Percentiles rank a stretch among this genome's conserved stretches.
Evolutionary conservation across 2,888 invertebrate genomes (phyloP).

Genomic region (Mythimna loreyi): DNA sequence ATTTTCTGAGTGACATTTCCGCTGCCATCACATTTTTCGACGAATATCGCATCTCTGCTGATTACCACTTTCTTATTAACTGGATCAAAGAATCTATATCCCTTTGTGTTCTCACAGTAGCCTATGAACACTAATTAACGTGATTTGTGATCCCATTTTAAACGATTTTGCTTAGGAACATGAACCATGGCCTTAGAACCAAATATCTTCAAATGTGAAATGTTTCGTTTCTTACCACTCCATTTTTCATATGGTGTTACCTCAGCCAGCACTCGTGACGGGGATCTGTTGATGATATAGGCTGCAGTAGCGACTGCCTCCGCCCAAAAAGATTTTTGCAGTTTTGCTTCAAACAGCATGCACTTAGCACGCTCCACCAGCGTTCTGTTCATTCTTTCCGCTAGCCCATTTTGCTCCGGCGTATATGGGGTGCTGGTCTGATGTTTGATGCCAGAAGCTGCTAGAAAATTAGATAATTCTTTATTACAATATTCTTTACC

Average conservation of each 20-base stretch:
- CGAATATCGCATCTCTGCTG: not conserved
- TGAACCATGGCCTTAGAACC: slow-evolving; percentile 10
- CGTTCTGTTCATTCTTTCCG: slow-evolving; percentile 2
- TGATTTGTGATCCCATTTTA: no score
- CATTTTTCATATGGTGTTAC: slow-evolving; percentile 8
- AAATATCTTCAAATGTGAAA: slow-evolving; percentile 22
- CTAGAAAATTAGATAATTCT: not conserved
- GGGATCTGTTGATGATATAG: slow-evolving; percentile 3
- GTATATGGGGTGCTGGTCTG: slow-evolving; percentile 1
- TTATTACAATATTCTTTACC: no score
- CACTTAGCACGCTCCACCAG: slow-evolving; percentile 11
- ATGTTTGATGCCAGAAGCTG: slow-evolving; percentile 10
- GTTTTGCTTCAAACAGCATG: slow-evolving; percentile 16
- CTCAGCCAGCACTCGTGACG: not conserved
- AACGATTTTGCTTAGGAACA: no score
- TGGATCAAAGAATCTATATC: slow-evolving; percentile 1
- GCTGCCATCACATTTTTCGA: not conserved
- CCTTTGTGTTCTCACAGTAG: not conserved
- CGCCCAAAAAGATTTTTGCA: not conserved
- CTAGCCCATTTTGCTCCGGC: slow-evolving; percentile 3
- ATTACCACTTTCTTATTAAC: not conserved
- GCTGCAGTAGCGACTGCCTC: not conserved
- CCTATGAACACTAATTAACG: not conserved
- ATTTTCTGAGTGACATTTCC: no score
- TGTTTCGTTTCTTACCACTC: slow-evolving; percentile 13